Conservation (phyloP, 2,797 vertebrate genomes). For the Zalophus californianus region DNA sequence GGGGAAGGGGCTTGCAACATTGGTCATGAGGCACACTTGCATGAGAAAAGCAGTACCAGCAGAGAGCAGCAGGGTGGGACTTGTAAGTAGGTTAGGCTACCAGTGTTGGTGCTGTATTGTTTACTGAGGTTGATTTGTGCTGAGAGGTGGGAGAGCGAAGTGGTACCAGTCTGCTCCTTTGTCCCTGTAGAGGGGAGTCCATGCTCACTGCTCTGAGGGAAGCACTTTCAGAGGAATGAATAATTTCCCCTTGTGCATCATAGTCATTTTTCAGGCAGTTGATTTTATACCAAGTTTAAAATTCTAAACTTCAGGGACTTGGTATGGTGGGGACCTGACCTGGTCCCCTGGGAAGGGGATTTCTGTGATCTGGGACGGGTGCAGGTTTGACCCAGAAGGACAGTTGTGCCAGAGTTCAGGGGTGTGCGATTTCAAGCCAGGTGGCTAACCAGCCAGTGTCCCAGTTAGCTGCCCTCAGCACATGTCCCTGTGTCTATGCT, state of each 20-base stretch:
- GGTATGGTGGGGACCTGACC: not conserved
- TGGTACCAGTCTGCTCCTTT: not conserved
- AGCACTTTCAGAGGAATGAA: not conserved
- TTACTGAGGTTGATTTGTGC: not conserved
- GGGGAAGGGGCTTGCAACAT: not conserved
- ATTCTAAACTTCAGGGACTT: not conserved
- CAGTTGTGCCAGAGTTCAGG: not conserved
- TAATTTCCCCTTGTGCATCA: not conserved
- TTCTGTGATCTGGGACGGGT: not conserved
- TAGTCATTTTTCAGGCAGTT: not conserved
- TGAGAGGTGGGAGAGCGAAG: not conserved
- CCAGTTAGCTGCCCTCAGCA: not conserved
- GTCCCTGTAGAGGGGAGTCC: not conserved
- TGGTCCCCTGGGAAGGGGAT: not conserved
- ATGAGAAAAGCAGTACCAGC: not conserved
- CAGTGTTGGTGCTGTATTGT: not conserved
- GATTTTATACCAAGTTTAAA: not conserved
- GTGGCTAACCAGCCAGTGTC: not conserved
- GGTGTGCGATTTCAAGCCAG: not conserved
- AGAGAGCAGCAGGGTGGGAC: not conserved
- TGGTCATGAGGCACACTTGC: not conserved
- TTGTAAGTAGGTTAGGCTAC: not conserved
- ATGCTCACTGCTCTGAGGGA: not conserved
- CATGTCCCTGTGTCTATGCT: not conserved
- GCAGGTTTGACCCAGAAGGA: not conserved